Evolutionary conservation across 2,113 vertebrate genomes (phyloP), one percentile per base, ranked within the genome.

Genomic region (Bettongia penicillata): DNA sequence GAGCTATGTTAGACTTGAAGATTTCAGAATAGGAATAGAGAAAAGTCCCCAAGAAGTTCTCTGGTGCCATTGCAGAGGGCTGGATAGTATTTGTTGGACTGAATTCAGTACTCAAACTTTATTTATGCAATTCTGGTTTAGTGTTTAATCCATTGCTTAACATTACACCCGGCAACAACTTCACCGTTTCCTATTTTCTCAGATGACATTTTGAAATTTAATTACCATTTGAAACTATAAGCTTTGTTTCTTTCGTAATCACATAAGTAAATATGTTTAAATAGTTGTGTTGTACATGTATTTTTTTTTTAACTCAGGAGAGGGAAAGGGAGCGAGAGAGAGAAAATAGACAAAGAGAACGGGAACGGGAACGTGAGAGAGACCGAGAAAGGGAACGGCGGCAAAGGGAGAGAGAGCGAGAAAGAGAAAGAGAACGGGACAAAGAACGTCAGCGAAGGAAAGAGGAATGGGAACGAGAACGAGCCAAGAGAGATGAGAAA

Each of bases 371-470:
- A 48, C 95, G 99, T 0, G 99, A 99, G 55, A 97, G 99, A 0
- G 99, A 99, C 3, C 98, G 99, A 0, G 99, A 99, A 28, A 99
- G 99, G 10, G 99, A 99, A 95, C 98, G 99, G 3, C 98, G 99
- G 89, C 98, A 99, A 94, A 97, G 99, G 92, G 99, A 99, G 90
- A 98, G 99, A 0, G 99, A 99, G 25, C 99, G 99, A 0, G 99
- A 99, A 51, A 97, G 99, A 0, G 99, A 99, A 61, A 99, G 99
- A 0, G 98, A 99, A 1, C 99, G 99, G 0, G 99, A 99, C 96
- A 99, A 99, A 98, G 99, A 99, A 22, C 98, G 99, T 25, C 99
- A 99, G 94, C 98, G 99, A 77, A 97, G 99, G 96, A 99, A 99
- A 3, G 99, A 99, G 2, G 99, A 99, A 98, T 99, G 98, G 98